Evolutionary conservation across 2,113 vertebrate species (phyloP).

Genomic region (Seriola rivoliana): DNA sequence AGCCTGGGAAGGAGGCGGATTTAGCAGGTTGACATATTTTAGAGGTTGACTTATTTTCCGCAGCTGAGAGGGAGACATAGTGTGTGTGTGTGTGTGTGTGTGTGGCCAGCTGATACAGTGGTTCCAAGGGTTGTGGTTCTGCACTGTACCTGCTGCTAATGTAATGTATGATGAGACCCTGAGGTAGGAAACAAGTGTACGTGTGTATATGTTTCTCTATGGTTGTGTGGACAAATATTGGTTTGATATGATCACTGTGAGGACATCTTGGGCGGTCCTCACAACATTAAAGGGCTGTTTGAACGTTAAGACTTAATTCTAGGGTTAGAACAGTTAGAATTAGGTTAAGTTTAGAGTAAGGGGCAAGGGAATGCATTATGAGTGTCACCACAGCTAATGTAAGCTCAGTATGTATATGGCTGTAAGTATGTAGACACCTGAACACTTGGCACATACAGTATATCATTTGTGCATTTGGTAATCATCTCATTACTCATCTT

Average conservation of each 20-base stretch:
- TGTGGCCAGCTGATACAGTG: neutral
- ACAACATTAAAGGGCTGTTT: too few relatives aligned
- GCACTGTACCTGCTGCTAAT: conserved; percentile 30
- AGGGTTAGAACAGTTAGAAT: too few relatives aligned
- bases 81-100: conserved; percentile 4
- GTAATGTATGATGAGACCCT: conserved; percentile 56
- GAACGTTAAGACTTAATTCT: too few relatives aligned
- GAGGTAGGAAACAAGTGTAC: conserved; percentile 30
- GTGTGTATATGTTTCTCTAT: neutral
- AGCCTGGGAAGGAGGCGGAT: conserved; percentile 18
- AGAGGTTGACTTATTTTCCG: neutral
- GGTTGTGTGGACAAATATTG: too few relatives aligned
- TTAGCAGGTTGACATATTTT: neutral
- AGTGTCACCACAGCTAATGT: too few relatives aligned
- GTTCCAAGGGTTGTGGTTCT: too few relatives aligned
- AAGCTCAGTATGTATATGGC: neutral
- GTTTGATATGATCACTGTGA: too few relatives aligned
- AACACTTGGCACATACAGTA: too few relatives aligned
- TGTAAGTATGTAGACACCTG: conserved; percentile 12
- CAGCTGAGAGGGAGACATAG: neutral
- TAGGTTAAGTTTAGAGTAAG: too few relatives aligned
- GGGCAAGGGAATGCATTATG: too few relatives aligned
- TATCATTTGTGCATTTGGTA: neutral
- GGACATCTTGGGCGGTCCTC: too few relatives aligned
- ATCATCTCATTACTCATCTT: neutral